Evolutionary conservation across 2,113 vertebrate species (phyloP), one percentile per base, ranked within the genome.

Genomic region (Zosterops hypoxanthus): DNA sequence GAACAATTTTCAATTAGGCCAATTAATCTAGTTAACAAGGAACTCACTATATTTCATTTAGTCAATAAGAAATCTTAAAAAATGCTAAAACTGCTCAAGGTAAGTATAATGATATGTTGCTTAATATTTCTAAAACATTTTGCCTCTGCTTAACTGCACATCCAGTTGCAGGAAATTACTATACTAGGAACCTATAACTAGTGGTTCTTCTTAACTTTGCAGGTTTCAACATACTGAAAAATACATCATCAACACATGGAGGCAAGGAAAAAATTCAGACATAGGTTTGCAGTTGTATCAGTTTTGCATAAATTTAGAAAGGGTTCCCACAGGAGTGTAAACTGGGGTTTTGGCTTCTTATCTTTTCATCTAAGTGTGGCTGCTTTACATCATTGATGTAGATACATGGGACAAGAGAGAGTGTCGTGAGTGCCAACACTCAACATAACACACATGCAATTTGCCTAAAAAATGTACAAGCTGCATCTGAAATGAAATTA

Each of bases 341-440:
- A 60, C 4, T 26, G 9, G 4, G 5, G 3, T 7, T 52, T 2
- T 5, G 11, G 4, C 3, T 47, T 80, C 28, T 66, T 6, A 59
- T 11, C 12, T 39, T 80, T 31, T 66, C 6, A 59, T 11, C 12
- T 39, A 24, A 6, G 9, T 5, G 9, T 23, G 3, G 9, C 46
- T 60, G 12, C 42, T 79, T 87, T 21, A 25, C 12, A 46, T 25
- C 26, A n/a, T 7, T 77, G n/a, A 31, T n/a, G 13, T 0, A 5
- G 16, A 29, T n/a, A 19, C 23, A 42, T 14, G 14, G 28, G 46
- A 52, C 15, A 47, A 21, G 7, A 36, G 14, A 42, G 12, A 59
- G 8, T 20, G 29, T 5, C 29, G 68, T 6, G 1, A 53, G 9
- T 21, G 21, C 4, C n/a, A 76, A 36, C 10, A 26, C 11, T 70